Conservation (phyloP, 2,113 vertebrate species). For the Ochotona princeps region DNA sequence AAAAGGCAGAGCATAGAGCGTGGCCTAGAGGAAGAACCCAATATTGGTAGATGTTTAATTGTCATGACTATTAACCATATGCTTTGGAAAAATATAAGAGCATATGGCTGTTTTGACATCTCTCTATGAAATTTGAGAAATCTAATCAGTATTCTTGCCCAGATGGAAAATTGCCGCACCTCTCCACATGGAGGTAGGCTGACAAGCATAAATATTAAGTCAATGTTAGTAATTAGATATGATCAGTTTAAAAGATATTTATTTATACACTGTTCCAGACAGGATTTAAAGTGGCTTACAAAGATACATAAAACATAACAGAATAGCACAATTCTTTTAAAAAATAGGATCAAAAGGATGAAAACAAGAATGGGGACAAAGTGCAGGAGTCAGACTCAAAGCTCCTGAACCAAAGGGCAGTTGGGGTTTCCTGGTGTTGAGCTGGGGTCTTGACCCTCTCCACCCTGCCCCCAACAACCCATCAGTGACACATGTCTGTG, state of each 20-base stretch:
- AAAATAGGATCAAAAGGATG: conserved; percentile 57
- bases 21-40: conserved; percentile 41
- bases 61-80: conserved; percentile 69
- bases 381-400: conserved; percentile 18
- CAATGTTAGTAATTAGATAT: conserved; percentile 71
- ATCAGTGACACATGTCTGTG: not conserved
- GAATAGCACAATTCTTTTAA: conserved; percentile 38
- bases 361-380: conserved; percentile 56
- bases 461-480: not conserved
- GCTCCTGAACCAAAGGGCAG: conserved; percentile 37
- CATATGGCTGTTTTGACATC: conserved; percentile 68
- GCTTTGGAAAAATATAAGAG: conserved; percentile 71
- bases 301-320: conserved; percentile 68
- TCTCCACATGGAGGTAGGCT: conserved; percentile 61
- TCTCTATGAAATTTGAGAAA: conserved; percentile 75
- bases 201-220: conserved; percentile 71
- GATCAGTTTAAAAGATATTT: conserved; percentile 67
- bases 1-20: conserved; percentile 19
- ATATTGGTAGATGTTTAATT: conserved; percentile 58
- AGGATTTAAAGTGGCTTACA: conserved; percentile 72
- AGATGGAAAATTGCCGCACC: conserved; percentile 66
- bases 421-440: not conserved
- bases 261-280: conserved; percentile 72
- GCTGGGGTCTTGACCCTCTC: not conserved
- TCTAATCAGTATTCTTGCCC: conserved; percentile 69